Evolutionary conservation across 2,797 vertebrate species (phyloP).

Genomic region (Danio kyathit): DNA sequence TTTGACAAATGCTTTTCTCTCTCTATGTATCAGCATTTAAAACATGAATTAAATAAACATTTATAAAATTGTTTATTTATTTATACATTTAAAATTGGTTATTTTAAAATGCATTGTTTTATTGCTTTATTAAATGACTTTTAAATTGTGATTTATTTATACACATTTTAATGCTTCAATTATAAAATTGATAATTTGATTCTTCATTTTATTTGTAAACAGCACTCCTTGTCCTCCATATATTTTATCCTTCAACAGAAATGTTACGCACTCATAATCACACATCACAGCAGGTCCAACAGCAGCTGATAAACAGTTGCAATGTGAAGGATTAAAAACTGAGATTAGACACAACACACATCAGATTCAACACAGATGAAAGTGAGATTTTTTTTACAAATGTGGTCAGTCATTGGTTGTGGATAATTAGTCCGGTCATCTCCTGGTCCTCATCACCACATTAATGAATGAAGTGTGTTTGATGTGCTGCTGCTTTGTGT

Average conservation of each 20-base stretch:
- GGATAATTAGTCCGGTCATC: constrained; percentile 15
- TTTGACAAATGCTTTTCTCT: no score
- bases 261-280: background rate
- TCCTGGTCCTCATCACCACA: constrained; percentile 47
- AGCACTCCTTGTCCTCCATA: no score
- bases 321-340: constrained; percentile 21
- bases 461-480: constrained; percentile 51
- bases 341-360: constrained; percentile 31
- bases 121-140: no score
- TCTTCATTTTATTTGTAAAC: no score
- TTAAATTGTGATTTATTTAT: no score
- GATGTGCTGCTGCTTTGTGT: constrained; percentile 30
- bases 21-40: no score
- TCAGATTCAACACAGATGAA: constrained; percentile 14
- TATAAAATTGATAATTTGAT: no score
- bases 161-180: no score
- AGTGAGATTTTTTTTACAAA: background rate
- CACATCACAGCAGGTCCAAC: background rate
- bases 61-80: no score
- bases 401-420: background rate
- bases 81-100: no score
- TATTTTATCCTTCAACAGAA: background rate
- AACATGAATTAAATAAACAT: no score
- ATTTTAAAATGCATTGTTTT: no score
- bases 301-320: constrained; percentile 33